Evolutionary conservation across 2,888 invertebrate genomes (phyloP), one percentile per base, ranked within the genome.

Genomic region (Drosophila sordidula): DNA sequence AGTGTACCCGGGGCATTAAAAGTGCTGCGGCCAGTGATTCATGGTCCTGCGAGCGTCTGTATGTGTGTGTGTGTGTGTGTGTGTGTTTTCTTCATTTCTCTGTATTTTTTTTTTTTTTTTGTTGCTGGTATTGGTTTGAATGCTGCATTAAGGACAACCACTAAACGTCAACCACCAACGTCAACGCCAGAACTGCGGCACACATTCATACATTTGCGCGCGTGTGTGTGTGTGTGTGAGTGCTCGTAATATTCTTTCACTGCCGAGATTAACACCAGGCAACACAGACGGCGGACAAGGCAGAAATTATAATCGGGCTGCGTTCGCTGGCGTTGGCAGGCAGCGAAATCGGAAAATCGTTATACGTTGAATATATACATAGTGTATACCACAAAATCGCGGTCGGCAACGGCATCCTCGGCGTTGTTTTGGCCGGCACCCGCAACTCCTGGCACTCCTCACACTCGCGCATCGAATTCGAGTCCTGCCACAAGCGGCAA

Each of bases 141-240:
- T 68, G 85, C 85, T 74, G 87, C 87, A 78, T 70, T 76, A 73
- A 80, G 75, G 72, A 78, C 84, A 85, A 84, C 85, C 89, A 87
- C 89, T 88, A 87, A 84, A 88, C 89, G 86, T 87, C 87, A 82
- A 79, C 77, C 81, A 87, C 82, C 75, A 77, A 70, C 84, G 75
- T 74, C 75, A 75, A 72, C 79, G 77, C 70, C 70, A 71, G 70
- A 52, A 44, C 47, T 54, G 54, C 78, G 78, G 72, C 83, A 82
- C 72, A 87, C 83, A 89, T 76, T 83, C 68, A 74, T 46, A 46
- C 46, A 54, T 18, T 18, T 22, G 41, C 51, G 46, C 29, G 26
- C 26, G 44, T 34, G 55, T 62, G 34, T 47, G 32, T 34, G 34
- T 58, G n/a, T 42, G 9, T 34, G 14, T 70, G 70, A 66, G 59